Evolutionary conservation across 2,113 vertebrate genomes (phyloP).

Genomic region (Promerops cafer): DNA sequence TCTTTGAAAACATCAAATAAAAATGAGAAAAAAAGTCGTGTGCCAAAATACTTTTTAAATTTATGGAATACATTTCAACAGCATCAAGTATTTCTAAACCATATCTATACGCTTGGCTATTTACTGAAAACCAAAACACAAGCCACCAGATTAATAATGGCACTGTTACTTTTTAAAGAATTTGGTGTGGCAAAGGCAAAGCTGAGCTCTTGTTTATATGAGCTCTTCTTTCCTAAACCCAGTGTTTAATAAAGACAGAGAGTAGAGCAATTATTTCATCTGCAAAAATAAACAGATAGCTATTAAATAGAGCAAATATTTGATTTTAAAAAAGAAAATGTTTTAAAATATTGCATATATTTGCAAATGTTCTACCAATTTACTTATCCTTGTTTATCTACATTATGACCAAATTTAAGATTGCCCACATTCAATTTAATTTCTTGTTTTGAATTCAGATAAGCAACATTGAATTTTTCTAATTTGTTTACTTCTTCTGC

Average conservation of each 20-base stretch:
- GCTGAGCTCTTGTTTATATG: neutral
- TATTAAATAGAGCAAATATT: slow-evolving; percentile 65
- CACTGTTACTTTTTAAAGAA: neutral
- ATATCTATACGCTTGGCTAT: neutral
- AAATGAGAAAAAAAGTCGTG: neutral
- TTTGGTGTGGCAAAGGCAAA: neutral
- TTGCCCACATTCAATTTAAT: slow-evolving; percentile 27
- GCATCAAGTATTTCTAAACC: neutral
- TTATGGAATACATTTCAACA: neutral
- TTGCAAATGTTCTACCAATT: slow-evolving; percentile 43
- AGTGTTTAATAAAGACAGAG: slow-evolving; percentile 26
- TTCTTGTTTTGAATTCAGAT: slow-evolving; percentile 46
- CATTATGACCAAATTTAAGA: slow-evolving; percentile 22
- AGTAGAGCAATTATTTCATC: slow-evolving; percentile 45
- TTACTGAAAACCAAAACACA: neutral
- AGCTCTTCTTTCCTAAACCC: neutral
- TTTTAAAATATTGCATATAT: slow-evolving; percentile 46
- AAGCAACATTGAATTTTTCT: slow-evolving; percentile 16
- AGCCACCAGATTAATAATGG: neutral
- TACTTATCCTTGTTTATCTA: slow-evolving; percentile 56
- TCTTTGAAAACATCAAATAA: neutral
- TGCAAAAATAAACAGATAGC: slow-evolving; percentile 39
- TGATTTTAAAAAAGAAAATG: slow-evolving; percentile 32
- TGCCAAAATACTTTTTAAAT: neutral
- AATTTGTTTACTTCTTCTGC: slow-evolving; percentile 42